A percentile compares a stretch with the other conserved stretches of the same genome.
Conservation (phyloP, 2,888 invertebrate species). For the Melolontha melolontha region DNA sequence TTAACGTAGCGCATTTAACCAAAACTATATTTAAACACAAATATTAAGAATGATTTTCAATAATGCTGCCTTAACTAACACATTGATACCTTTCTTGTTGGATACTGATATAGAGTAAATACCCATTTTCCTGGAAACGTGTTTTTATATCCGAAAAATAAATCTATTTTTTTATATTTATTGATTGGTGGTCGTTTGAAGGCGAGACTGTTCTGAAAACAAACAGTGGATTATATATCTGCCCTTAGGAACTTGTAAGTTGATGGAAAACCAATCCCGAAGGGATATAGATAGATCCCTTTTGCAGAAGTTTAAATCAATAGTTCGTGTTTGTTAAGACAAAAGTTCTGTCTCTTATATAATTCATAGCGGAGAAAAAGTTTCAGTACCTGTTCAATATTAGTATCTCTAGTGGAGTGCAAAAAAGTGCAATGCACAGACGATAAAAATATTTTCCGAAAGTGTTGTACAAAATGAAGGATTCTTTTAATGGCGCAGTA, state of each 20-base stretch:
- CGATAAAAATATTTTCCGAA: too few species aligned
- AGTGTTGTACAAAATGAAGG: too few species aligned
- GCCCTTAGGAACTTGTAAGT: slow-evolving; percentile 22
- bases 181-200: background rate
- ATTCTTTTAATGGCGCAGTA: too few species aligned
- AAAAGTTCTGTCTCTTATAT: slow-evolving; percentile 6
- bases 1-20: background rate
- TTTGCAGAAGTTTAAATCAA: slow-evolving; percentile 19
- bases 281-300: slow-evolving; percentile 22
- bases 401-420: too few species aligned
- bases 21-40: too few species aligned
- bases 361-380: too few species aligned
- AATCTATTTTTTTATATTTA: slow-evolving; percentile 11
- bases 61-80: background rate
- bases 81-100: background rate
- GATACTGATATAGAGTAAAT: background rate
- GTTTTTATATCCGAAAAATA: background rate
- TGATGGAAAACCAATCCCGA: slow-evolving; percentile 21
- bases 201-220: background rate
- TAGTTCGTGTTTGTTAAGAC: slow-evolving; percentile 25
- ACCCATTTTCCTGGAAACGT: background rate
- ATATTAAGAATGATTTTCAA: too few species aligned
- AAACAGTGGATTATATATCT: slow-evolving; percentile 24
- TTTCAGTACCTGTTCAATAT: too few species aligned
- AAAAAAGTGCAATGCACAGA: too few species aligned